These are phyloP conservation scores for Sarcophaga carnaria DNA, from an alignment of 2,888 invertebrate genomes.

Conservation along the genomic window DNA sequence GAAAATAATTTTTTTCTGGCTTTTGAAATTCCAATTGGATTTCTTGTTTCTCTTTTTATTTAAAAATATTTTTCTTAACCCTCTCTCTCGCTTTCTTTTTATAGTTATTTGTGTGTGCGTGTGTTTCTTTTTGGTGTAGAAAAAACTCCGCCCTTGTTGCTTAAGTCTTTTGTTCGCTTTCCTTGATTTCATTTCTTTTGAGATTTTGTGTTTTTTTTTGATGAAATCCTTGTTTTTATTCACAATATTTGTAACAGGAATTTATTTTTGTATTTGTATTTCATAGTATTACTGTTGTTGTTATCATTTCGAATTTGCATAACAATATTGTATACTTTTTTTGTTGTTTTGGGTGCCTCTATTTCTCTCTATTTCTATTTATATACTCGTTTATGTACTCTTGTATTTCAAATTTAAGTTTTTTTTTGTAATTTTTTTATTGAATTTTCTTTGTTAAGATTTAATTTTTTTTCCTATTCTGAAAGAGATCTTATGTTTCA, in stretches of 20 bases:
- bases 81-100: background rate
- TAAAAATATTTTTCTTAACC: background rate
- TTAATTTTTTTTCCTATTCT: background rate
- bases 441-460: constrained; percentile 45
- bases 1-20: background rate
- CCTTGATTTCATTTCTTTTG: background rate
- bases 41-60: background rate
- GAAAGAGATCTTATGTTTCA: constrained; percentile 52
- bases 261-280: constrained; percentile 24
- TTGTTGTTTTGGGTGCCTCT: constrained; percentile 62
- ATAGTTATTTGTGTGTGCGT: background rate
- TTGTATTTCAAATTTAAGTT: background rate
- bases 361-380: constrained; percentile 11
- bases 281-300: background rate
- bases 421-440: constrained; percentile 19
- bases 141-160: constrained; percentile 62
- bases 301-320: constrained; percentile 45
- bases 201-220: constrained; percentile 4
- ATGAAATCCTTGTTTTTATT: constrained; percentile 46
- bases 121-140: too few species aligned
- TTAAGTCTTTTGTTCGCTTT: constrained; percentile 14
- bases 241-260: constrained; percentile 35
- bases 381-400: constrained; percentile 3
- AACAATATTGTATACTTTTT: constrained; percentile 47
- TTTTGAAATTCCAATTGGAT: background rate